Evolutionary conservation across 2,113 vertebrate species (phyloP).

Genomic region (Semicossyphus pulcher): DNA sequence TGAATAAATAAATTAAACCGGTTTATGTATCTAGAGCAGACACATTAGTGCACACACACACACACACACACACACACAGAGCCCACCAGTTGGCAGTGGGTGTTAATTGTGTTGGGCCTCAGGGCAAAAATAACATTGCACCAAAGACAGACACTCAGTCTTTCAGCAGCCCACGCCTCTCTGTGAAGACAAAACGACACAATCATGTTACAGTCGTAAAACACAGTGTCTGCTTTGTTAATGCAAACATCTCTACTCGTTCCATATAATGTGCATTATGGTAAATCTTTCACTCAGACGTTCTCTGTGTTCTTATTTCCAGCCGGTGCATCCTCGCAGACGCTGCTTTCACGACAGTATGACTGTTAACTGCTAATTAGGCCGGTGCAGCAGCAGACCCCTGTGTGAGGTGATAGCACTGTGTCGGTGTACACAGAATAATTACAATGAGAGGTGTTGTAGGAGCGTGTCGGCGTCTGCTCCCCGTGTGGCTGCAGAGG

Average conservation of each 20-base stretch:
- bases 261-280: not conserved
- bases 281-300: conserved; percentile 30
- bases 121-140: conserved; percentile 75
- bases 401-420: conserved; percentile 67
- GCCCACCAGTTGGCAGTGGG: conserved; percentile 64
- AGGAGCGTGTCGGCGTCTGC: conserved; percentile 66
- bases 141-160: conserved; percentile 57
- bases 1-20: conserved; percentile 56
- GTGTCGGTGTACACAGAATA: conserved; percentile 73
- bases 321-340: conserved; percentile 46
- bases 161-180: conserved; percentile 39
- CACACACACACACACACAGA: conserved; percentile 28
- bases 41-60: conserved; percentile 7
- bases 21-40: conserved; percentile 53
- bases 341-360: conserved; percentile 70
- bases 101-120: conserved; percentile 81
- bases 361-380: conserved; percentile 80
- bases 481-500: conserved; percentile 34
- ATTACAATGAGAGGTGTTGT: conserved; percentile 71
- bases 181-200: conserved; percentile 34
- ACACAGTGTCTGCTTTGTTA: not conserved
- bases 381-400: conserved; percentile 66
- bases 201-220: conserved; percentile 7
- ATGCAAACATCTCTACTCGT: not conserved
- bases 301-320: conserved; percentile 36